phyloP scores from a whole-genome alignment of 2,113 vertebrate genomes.

The Trogon surrucura region DNA sequence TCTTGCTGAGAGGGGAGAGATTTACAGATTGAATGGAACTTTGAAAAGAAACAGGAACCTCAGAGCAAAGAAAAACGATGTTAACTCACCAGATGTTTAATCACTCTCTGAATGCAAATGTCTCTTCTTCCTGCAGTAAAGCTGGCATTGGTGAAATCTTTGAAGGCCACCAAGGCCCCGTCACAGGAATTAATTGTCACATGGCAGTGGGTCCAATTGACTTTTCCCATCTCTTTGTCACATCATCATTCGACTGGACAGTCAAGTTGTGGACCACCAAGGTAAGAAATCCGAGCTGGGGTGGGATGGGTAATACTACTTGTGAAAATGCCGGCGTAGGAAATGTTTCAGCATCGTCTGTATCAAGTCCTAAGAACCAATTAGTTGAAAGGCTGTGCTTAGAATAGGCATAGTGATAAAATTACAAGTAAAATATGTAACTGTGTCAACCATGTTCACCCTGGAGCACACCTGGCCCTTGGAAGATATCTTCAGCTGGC shows the following conservation, averaged over 20 bases:
- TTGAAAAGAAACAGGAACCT: not conserved
- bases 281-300: conserved; percentile 74
- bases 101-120: not conserved
- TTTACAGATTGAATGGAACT: not conserved
- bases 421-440: not conserved
- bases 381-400: not conserved
- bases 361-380: not conserved
- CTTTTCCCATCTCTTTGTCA: conserved; percentile 97
- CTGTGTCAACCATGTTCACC: not conserved
- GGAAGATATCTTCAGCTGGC: not conserved
- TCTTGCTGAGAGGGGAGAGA: not conserved
- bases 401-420: not conserved
- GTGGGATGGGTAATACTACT: not conserved
- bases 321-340: not conserved
- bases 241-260: conserved; percentile 98
- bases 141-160: conserved; percentile 97
- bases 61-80: not conserved
- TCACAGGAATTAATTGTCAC: conserved; percentile 97
- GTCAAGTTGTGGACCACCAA: conserved; percentile 98
- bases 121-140: conserved; percentile 82
- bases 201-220: conserved; percentile 92
- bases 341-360: not conserved
- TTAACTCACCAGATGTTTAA: not conserved
- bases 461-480: not conserved
- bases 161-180: conserved; percentile 96